A percentile compares a stretch with the other conserved stretches of the same genome.
Conservation (phyloP, 2,113 vertebrate species). For the Oryzias javanicus region DNA sequence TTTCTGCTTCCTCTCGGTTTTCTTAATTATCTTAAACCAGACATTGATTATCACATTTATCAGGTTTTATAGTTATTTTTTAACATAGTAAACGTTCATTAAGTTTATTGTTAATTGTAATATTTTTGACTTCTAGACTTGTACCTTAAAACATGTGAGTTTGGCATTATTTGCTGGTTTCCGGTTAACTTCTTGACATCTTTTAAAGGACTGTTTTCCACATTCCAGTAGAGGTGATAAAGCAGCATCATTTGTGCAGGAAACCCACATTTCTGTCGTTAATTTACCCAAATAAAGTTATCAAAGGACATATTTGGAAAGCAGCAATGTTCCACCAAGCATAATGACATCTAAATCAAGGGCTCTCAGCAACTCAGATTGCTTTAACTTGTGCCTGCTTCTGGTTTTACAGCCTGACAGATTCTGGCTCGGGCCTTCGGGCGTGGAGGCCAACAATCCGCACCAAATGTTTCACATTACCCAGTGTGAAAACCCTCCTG, state of each 20-base stretch:
- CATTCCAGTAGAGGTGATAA: too few relatives aligned
- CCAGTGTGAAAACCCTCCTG: slow-evolving; percentile 98
- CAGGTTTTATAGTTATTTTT: too few relatives aligned
- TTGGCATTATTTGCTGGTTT: too few relatives aligned
- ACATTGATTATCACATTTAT: too few relatives aligned
- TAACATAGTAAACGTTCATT: too few relatives aligned
- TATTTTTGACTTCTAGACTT: too few relatives aligned
- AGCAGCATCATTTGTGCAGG: not conserved
- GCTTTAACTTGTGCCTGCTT: slow-evolving; percentile 83
- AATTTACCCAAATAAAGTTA: not conserved
- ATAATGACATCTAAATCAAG: slow-evolving; percentile 84
- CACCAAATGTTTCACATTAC: slow-evolving; percentile 99
- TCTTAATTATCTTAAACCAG: too few relatives aligned
- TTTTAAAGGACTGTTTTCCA: too few relatives aligned
- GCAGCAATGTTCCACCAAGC: slow-evolving; percentile 38
- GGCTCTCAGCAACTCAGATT: slow-evolving; percentile 75
- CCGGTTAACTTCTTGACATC: too few relatives aligned
- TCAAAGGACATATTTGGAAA: not conserved
- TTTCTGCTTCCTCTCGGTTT: too few relatives aligned
- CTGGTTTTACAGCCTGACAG: slow-evolving; percentile 86
- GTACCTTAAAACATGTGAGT: too few relatives aligned
- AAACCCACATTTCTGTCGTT: not conserved
- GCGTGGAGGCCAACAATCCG: slow-evolving; percentile 87
- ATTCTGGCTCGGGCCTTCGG: slow-evolving; percentile 82
- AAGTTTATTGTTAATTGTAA: too few relatives aligned